Conservation (phyloP, 2,113 vertebrate species). For the Zeus faber region DNA sequence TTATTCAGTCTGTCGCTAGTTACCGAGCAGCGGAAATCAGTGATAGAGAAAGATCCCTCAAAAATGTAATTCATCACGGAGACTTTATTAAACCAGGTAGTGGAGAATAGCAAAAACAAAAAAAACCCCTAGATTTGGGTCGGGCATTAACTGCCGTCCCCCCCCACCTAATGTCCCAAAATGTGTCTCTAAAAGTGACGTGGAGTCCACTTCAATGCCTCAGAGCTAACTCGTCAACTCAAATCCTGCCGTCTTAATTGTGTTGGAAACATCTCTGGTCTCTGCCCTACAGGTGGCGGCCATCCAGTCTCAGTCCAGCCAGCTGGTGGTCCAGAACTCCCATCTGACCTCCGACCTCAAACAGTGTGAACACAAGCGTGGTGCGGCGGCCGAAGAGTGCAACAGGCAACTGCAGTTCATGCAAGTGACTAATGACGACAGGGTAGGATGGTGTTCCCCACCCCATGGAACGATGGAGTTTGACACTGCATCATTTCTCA, state of each 20-base stretch:
- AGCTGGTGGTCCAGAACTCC: slow-evolving; percentile 55
- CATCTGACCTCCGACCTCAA: slow-evolving; percentile 22
- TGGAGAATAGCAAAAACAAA: no score
- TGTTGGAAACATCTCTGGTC: no score
- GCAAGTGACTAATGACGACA: slow-evolving; percentile 46
- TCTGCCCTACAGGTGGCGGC: slow-evolving; percentile 48
- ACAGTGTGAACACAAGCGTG: slow-evolving; percentile 44
- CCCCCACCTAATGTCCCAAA: no score
- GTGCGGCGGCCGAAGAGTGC: slow-evolving; percentile 2
- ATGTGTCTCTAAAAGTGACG: no score
- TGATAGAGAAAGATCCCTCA: background rate
- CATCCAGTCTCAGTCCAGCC: slow-evolving; percentile 61
- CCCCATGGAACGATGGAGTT: no score
- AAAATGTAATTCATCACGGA: background rate
- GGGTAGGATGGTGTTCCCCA: no score
- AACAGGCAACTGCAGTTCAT: slow-evolving; percentile 40
- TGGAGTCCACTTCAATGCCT: no score
- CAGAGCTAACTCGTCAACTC: no score
- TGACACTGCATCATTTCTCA: no score
- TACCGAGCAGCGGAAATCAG: background rate
- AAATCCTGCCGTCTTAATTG: no score
- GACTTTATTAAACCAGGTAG: background rate
- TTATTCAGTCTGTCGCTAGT: background rate
- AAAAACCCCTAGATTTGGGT: no score
- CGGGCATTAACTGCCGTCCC: no score